Conservation (phyloP, 37 sponge, comb jelly and placozoan genomes). For the Trichoplax adhaerens region DNA sequence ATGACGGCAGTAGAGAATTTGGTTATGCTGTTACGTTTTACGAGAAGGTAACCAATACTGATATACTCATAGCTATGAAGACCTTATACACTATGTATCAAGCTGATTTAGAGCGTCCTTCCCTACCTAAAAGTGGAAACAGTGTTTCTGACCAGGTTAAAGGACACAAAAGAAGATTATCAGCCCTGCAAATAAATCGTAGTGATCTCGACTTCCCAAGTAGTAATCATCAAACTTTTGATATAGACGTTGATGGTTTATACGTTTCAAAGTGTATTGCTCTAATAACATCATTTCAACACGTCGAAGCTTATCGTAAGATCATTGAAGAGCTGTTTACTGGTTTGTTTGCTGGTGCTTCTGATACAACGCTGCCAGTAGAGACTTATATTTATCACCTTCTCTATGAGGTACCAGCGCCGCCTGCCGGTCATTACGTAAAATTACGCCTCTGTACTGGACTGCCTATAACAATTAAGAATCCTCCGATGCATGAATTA, state of each 20-base stretch:
- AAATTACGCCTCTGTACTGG: slow-evolving; percentile 4
- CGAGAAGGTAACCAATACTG: slow-evolving; percentile 19
- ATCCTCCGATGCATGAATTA: slow-evolving; percentile 8
- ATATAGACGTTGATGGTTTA: slow-evolving; percentile 3
- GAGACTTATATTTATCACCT: slow-evolving; percentile 67
- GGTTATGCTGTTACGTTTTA: slow-evolving; percentile 50
- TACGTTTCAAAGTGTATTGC: slow-evolving; percentile 42
- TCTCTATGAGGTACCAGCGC: slow-evolving; percentile 46
- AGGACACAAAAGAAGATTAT: too few species aligned
- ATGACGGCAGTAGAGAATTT: slow-evolving; percentile 51
- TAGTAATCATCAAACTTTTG: slow-evolving; percentile 4
- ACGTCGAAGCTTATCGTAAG: slow-evolving; percentile 16
- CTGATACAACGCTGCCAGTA: slow-evolving; percentile 29
- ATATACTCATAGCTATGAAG: slow-evolving; percentile 21
- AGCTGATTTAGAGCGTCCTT: too few species aligned
- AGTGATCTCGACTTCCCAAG: neutral
- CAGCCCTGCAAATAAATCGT: neutral
- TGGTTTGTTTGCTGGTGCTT: slow-evolving; percentile 10
- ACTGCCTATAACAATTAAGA: neutral
- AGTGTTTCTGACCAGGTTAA: too few species aligned
- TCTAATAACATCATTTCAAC: slow-evolving; percentile 30
- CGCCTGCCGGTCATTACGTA: slow-evolving; percentile 47
- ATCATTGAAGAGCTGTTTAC: slow-evolving; percentile 47
- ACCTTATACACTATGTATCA: slow-evolving; percentile 19
- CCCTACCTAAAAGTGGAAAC: too few species aligned